phyloP scores from a whole-genome alignment of 2,113 vertebrate species.

The Caloenas nicobarica region DNA sequence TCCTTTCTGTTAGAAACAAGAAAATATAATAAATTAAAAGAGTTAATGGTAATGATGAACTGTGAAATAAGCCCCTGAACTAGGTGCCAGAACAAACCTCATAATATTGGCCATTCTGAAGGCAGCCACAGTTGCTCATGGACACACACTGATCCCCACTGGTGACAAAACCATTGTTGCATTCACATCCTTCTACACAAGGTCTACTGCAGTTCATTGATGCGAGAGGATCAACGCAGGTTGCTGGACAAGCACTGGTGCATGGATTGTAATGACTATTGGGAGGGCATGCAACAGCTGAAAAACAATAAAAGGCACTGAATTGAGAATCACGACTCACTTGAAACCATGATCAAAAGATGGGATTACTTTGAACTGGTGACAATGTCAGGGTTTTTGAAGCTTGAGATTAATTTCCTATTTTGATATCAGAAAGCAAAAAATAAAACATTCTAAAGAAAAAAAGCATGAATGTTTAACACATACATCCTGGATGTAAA shows the following conservation, averaged over 20 bases:
- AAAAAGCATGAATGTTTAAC: not conserved
- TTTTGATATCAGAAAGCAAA: not conserved
- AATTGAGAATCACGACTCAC: conserved; percentile 6
- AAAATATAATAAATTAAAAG: not conserved
- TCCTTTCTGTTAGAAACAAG: conserved; percentile 73
- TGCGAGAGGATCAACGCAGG: conserved; percentile 37
- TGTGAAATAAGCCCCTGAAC: not conserved
- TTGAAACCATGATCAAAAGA: not conserved
- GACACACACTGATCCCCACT: conserved; percentile 68
- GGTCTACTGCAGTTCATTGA: conserved; percentile 56
- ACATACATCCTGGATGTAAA: not conserved
- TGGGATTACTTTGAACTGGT: not conserved
- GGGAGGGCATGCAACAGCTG: conserved; percentile 71
- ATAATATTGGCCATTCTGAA: conserved; percentile 58
- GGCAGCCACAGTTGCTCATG: conserved; percentile 68
- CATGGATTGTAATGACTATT: conserved; percentile 73
- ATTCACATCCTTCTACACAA: conserved; percentile 76
- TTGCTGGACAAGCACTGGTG: conserved; percentile 63
- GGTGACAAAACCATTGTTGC: conserved; percentile 64
- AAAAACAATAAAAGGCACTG: not conserved
- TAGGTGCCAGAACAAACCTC: conserved; percentile 18
- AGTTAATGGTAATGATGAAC: not conserved
- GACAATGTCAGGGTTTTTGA: not conserved
- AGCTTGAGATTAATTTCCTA: not conserved
- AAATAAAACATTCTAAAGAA: not conserved